phyloP scores from a whole-genome alignment of 2,113 vertebrate species.

The Prionailurus viverrinus region DNA sequence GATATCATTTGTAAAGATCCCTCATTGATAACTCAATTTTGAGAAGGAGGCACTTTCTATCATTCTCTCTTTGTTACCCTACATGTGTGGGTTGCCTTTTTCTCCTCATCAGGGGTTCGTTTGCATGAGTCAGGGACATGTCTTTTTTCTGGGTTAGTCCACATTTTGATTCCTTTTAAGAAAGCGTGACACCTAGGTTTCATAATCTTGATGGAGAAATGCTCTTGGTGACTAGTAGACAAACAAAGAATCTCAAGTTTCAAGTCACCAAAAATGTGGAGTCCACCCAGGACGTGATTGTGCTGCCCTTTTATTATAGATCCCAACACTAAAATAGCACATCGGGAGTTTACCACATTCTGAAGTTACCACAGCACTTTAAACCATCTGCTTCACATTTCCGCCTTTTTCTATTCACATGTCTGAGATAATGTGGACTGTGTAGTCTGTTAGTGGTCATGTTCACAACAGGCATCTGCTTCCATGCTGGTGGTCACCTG shows the following conservation, averaged over 20 bases:
- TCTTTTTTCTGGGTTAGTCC: not conserved
- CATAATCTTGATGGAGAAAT: not conserved
- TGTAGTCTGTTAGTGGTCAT: not conserved
- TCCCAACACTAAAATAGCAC: not conserved
- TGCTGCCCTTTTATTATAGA: not conserved
- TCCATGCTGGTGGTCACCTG: not conserved
- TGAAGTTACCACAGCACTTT: not conserved
- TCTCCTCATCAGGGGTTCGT: not conserved
- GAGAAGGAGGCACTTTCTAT: not conserved
- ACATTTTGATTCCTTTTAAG: slow-evolving; percentile 30
- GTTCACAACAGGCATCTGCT: not conserved
- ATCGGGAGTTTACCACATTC: not conserved
- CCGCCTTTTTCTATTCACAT: not conserved
- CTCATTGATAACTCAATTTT: not conserved
- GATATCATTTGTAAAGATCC: not conserved
- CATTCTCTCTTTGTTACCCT: not conserved
- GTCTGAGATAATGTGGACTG: not conserved
- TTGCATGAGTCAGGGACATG: not conserved
- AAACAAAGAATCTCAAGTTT: not conserved
- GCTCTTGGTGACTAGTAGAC: not conserved
- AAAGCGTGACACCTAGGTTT: not conserved
- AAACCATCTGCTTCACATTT: not conserved
- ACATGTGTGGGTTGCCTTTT: not conserved
- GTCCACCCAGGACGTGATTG: not conserved
- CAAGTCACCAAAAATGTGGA: not conserved